Conservation (phyloP, 2,888 invertebrate species). For the Patella pellucida region DNA sequence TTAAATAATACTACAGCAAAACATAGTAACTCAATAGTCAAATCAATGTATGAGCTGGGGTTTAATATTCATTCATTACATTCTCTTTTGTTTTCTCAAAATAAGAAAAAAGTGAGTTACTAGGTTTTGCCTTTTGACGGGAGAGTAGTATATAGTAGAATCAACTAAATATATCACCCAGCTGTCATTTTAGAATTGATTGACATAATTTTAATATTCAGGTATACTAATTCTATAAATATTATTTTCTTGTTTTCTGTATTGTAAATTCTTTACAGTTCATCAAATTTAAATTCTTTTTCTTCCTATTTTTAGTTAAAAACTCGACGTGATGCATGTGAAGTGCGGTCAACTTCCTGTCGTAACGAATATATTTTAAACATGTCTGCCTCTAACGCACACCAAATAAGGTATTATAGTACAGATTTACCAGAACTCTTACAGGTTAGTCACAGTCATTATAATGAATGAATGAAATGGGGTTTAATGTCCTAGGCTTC, state of each 20-base stretch:
- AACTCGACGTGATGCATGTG: slow-evolving; percentile 88
- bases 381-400: slow-evolving; percentile 93
- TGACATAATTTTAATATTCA: too few species aligned
- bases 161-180: neutral
- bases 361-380: slow-evolving; percentile 94
- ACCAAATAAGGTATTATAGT: slow-evolving; percentile 90
- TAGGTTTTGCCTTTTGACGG: too few species aligned
- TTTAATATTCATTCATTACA: too few species aligned
- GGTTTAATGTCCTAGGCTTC: too few species aligned
- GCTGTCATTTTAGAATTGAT: neutral
- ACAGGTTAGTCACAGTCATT: slow-evolving; percentile 72
- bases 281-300: neutral
- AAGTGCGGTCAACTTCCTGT: slow-evolving; percentile 93
- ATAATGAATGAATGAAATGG: too few species aligned
- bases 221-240: too few species aligned
- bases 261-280: neutral
- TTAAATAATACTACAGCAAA: too few species aligned
- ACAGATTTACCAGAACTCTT: slow-evolving; percentile 91
- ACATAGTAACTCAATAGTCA: too few species aligned
- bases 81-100: too few species aligned
- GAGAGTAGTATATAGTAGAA: too few species aligned
- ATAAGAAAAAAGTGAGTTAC: too few species aligned
- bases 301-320: slow-evolving; percentile 76
- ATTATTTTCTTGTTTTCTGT: neutral
- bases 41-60: too few species aligned